phyloP scores from a whole-genome alignment of 2,888 invertebrate genomes.

The Drosophila acutilabella region DNA sequence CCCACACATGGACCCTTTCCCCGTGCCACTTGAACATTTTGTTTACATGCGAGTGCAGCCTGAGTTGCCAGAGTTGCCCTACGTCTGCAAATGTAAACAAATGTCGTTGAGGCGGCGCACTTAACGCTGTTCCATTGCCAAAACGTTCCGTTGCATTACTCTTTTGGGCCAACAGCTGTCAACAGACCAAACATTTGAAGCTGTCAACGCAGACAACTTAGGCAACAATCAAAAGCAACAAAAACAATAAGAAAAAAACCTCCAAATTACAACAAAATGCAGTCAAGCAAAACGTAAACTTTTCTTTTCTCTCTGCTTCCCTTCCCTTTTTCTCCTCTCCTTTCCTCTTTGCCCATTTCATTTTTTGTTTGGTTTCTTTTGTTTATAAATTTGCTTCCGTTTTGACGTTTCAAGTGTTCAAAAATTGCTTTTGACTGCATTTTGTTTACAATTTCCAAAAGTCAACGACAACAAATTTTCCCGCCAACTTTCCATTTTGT shows the following conservation, averaged over 20 bases:
- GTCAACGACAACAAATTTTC: constrained; percentile 28
- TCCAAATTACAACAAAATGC: constrained; percentile 32
- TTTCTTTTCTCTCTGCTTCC: constrained; percentile 35
- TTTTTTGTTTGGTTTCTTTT: constrained; percentile 30
- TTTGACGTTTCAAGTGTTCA: constrained; percentile 34
- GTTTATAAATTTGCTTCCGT: constrained; percentile 56
- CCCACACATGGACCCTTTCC: background rate
- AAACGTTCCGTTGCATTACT: constrained; percentile 41
- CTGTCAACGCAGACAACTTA: constrained; percentile 61
- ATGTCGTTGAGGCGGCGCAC: constrained; percentile 30
- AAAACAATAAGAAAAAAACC: constrained; percentile 14
- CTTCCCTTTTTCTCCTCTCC: constrained; percentile 22
- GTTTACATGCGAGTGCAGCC: constrained; percentile 55
- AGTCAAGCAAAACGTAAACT: constrained; percentile 44
- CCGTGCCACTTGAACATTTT: constrained; percentile 17
- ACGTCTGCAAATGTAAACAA: constrained; percentile 46
- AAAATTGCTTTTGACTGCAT: constrained; percentile 35
- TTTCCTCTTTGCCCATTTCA: constrained; percentile 37
- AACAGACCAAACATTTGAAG: constrained; percentile 45
- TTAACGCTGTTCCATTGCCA: constrained; percentile 53
- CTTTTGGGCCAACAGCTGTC: constrained; percentile 53
- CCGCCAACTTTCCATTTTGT: constrained; percentile 37
- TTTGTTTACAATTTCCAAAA: constrained; percentile 45
- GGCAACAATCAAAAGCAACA: constrained; percentile 34
- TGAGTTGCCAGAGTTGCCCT: constrained; percentile 20